Evolutionary conservation across 1,140 invertebrate genomes (phyloP).

Genomic region (Lepidurus couesii): DNA sequence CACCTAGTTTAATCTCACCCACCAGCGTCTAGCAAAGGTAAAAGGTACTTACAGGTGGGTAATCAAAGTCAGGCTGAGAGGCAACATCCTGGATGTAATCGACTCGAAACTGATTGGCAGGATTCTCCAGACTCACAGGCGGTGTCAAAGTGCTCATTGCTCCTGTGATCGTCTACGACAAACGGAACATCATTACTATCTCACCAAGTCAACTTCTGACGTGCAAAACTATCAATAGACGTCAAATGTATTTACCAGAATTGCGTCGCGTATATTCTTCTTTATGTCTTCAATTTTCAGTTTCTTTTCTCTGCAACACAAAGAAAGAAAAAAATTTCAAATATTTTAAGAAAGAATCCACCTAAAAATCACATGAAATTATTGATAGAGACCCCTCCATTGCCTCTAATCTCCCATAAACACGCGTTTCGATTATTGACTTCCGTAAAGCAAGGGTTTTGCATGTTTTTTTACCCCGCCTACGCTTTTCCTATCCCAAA

Average conservation of each 20-base stretch:
- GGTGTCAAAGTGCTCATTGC: conserved; percentile 98
- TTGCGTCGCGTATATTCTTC: conserved; percentile 98
- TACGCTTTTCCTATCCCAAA: too few relatives aligned
- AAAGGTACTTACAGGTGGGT: conserved; percentile 58
- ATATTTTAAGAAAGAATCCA: not conserved
- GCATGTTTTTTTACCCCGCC: too few relatives aligned
- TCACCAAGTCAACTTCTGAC: conserved; percentile 21
- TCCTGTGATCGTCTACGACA: conserved; percentile 92
- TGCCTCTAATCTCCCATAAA: too few relatives aligned
- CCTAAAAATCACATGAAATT: too few relatives aligned
- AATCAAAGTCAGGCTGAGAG: conserved; percentile 63
- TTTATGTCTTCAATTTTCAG: conserved; percentile 99
- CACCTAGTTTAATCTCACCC: too few relatives aligned
- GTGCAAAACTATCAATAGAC: not conserved
- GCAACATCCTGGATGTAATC: conserved; percentile 85
- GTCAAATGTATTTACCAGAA: conserved; percentile 73
- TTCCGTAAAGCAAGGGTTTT: too few relatives aligned
- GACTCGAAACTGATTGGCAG: conserved; percentile 87
- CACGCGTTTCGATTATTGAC: too few relatives aligned
- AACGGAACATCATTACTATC: conserved; percentile 36
- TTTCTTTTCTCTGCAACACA: conserved; percentile 75
- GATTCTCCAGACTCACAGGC: conserved; percentile 85
- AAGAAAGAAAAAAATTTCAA: conserved; percentile 36
- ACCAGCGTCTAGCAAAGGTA: not conserved
- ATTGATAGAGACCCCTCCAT: too few relatives aligned